phyloP scores from a whole-genome alignment of 2,888 invertebrate species.

The Stenotaenia linearis region DNA sequence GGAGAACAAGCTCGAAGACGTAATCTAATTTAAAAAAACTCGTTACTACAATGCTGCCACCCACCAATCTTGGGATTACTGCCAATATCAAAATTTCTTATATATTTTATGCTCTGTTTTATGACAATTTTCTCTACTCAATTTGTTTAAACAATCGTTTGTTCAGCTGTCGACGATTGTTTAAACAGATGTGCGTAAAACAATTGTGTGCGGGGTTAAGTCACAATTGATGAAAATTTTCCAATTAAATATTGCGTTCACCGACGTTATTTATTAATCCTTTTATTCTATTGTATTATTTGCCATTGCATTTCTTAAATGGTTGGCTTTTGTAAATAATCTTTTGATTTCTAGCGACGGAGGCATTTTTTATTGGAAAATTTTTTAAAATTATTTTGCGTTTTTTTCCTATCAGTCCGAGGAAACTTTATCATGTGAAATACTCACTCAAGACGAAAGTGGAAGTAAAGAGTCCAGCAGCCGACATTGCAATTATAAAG shows the following conservation, averaged over 20 bases:
- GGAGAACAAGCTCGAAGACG: not conserved
- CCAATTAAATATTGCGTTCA: not conserved
- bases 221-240: not conserved
- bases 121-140: too few relatives aligned
- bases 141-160: too few relatives aligned
- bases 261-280: too few relatives aligned
- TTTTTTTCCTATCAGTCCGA: not conserved
- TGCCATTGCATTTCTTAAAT: too few relatives aligned
- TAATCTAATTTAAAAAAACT: not conserved
- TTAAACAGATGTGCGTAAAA: not conserved
- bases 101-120: too few relatives aligned
- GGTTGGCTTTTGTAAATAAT: too few relatives aligned
- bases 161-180: too few relatives aligned
- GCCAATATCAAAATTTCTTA: not conserved
- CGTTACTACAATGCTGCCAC: not conserved
- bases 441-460: constrained; percentile 27
- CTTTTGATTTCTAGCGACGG: too few relatives aligned
- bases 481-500: constrained; percentile 26
- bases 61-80: too few relatives aligned
- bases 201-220: not conserved
- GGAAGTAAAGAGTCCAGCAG: constrained; percentile 23
- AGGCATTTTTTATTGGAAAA: not conserved
- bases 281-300: too few relatives aligned
- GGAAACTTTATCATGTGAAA: not conserved
- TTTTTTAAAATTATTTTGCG: not conserved